Conservation (phyloP, 2,113 vertebrate genomes). For the Mixornis gularis region DNA sequence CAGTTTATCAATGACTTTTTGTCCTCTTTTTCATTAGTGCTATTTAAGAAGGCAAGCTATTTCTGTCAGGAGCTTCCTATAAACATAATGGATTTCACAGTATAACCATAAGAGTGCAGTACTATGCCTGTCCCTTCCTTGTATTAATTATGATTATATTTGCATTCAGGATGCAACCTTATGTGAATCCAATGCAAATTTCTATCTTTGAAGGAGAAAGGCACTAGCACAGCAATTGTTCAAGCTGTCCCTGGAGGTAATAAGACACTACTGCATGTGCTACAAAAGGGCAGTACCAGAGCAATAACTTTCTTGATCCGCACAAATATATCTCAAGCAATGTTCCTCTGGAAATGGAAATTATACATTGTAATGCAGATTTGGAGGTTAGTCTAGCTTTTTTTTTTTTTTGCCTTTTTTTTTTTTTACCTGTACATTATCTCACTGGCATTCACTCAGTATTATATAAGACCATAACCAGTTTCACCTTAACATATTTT, state of each 20-base stretch:
- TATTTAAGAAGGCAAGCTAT: conserved; percentile 36
- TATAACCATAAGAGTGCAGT: conserved; percentile 9
- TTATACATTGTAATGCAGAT: conserved; percentile 23
- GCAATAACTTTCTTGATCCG: conserved; percentile 17
- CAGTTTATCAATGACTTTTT: conserved; percentile 48
- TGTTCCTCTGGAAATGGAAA: neutral
- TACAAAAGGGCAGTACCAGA: neutral
- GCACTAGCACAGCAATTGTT: conserved; percentile 37
- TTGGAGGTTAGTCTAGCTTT: neutral
- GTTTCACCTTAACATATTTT: neutral
- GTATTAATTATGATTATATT: conserved; percentile 66
- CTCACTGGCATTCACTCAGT: neutral
- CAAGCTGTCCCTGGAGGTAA: conserved; percentile 43
- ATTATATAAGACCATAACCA: neutral
- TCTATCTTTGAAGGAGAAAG: conserved; percentile 31
- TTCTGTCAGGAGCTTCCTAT: conserved; percentile 15
- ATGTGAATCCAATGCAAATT: conserved; percentile 67
- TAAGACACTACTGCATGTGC: neutral
- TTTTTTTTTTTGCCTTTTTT: neutral
- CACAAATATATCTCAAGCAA: neutral
- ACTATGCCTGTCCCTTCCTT: conserved; percentile 36
- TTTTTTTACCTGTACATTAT: neutral
- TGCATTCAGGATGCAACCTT: conserved; percentile 60
- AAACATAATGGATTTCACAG: conserved; percentile 54
- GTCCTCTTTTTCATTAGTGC: conserved; percentile 46